A percentile compares a stretch with the other conserved stretches of the same genome.
Conservation (phyloP, 2,888 invertebrate species). For the Erebia palarica region DNA sequence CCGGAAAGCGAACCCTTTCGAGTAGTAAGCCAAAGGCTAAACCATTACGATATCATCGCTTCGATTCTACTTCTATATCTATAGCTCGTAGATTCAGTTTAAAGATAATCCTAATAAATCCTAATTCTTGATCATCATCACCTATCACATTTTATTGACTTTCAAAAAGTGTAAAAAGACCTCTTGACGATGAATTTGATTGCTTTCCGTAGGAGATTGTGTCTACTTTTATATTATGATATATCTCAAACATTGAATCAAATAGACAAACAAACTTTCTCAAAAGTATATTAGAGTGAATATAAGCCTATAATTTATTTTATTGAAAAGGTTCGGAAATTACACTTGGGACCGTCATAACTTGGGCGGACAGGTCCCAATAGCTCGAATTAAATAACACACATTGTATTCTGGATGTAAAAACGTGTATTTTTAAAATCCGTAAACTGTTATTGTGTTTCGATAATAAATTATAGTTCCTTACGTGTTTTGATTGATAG, state of each 20-base stretch:
- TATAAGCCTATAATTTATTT: background rate
- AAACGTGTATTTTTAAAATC: conserved; percentile 6
- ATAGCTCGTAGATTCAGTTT: no score
- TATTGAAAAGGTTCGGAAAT: background rate
- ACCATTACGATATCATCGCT: no score
- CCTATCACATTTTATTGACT: no score
- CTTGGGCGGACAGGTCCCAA: conserved; percentile 39
- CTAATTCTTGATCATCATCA: no score
- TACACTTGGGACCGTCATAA: conserved; percentile 12
- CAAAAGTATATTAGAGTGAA: background rate
- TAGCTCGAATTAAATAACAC: conserved; percentile 38
- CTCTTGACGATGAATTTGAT: no score
- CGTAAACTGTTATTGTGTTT: conserved; percentile 5
- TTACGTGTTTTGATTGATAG: conserved; percentile 8
- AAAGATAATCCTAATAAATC: no score
- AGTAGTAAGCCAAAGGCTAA: no score
- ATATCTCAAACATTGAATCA: background rate
- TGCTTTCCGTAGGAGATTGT: no score
- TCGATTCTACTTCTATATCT: no score
- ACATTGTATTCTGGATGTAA: background rate
- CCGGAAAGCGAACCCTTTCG: no score
- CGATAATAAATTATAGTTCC: conserved; percentile 5
- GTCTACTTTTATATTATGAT: no score
- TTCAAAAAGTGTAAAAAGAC: no score
- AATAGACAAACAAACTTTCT: conserved; percentile 8